Percentiles rank a stretch among this genome's conserved stretches.
Evolutionary conservation across 2,797 vertebrate genomes (phyloP).

Genomic region (Gambelia wislizenii): DNA sequence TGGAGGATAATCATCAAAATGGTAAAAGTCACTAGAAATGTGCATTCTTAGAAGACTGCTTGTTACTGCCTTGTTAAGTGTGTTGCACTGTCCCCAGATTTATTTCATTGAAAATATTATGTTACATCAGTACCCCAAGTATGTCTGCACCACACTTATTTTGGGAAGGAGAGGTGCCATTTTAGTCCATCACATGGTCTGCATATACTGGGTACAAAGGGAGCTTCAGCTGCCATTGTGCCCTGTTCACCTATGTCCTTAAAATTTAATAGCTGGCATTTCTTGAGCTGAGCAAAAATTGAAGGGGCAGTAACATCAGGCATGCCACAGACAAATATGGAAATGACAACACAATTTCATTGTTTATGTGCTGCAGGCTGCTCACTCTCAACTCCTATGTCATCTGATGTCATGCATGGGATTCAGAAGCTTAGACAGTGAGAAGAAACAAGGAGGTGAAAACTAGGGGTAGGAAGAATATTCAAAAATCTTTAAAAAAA

Average conservation of each 20-base stretch:
- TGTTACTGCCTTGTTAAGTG: slow-evolving; percentile 30
- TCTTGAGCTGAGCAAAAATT: neutral
- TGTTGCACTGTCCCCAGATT: slow-evolving; percentile 44
- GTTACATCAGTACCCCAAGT: neutral
- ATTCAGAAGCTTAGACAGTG: neutral
- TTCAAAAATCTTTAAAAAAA: too few species aligned
- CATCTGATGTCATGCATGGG: neutral
- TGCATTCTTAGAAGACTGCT: slow-evolving; percentile 23
- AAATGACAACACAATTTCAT: neutral
- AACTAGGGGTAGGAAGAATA: too few species aligned
- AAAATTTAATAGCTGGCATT: neutral
- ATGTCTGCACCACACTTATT: neutral
- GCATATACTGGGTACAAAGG: neutral
- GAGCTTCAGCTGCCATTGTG: too few species aligned
- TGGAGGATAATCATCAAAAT: slow-evolving; percentile 63
- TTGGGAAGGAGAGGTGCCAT: neutral
- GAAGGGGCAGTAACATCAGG: neutral
- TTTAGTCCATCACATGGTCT: neutral
- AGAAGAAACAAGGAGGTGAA: too few species aligned
- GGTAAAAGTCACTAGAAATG: slow-evolving; percentile 44
- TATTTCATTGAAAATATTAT: slow-evolving; percentile 28
- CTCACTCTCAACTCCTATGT: neutral
- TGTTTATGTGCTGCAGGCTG: neutral
- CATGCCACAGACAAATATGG: neutral
- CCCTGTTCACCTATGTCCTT: neutral